These are phyloP conservation scores for Tetragnatha versicolor DNA, from an alignment of 1,140 invertebrate species.

Conservation along the genomic window DNA sequence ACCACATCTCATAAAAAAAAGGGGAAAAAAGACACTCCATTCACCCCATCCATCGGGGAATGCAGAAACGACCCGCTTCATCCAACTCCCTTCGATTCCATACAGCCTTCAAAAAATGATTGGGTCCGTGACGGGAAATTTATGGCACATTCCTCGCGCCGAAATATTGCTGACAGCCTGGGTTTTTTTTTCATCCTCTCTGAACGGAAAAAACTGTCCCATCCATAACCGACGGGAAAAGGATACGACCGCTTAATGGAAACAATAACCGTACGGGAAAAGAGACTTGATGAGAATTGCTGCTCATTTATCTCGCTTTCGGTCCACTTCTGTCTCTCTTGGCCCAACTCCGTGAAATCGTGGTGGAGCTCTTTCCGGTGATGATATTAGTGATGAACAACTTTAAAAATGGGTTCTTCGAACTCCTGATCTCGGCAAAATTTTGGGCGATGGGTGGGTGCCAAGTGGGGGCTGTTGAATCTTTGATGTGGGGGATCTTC, in stretches of 20 bases:
- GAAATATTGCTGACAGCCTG: background rate
- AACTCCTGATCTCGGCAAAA: background rate
- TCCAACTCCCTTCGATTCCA: too few relatives aligned
- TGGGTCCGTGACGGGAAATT: too few relatives aligned
- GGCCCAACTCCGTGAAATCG: background rate
- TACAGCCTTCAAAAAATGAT: too few relatives aligned
- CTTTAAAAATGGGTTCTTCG: background rate
- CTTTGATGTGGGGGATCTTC: too few relatives aligned
- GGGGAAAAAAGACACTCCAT: too few relatives aligned
- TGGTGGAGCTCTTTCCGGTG: background rate
- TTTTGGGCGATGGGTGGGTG: too few relatives aligned
- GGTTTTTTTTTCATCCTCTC: too few relatives aligned
- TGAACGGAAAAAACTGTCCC: background rate
- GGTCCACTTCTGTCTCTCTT: background rate
- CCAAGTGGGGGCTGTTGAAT: too few relatives aligned
- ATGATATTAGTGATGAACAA: background rate
- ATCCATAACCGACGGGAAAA: background rate
- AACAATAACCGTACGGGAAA: conserved; percentile 19
- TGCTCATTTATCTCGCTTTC: conserved; percentile 21
- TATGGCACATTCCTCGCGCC: background rate
- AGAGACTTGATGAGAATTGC: conserved; percentile 29
- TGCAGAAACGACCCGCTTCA: too few relatives aligned
- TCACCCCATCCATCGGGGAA: too few relatives aligned
- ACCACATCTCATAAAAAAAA: too few relatives aligned
- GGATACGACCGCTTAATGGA: conserved; percentile 26